phyloP scores from a whole-genome alignment of 1,140 invertebrate species.

The Bombus fervidus region DNA sequence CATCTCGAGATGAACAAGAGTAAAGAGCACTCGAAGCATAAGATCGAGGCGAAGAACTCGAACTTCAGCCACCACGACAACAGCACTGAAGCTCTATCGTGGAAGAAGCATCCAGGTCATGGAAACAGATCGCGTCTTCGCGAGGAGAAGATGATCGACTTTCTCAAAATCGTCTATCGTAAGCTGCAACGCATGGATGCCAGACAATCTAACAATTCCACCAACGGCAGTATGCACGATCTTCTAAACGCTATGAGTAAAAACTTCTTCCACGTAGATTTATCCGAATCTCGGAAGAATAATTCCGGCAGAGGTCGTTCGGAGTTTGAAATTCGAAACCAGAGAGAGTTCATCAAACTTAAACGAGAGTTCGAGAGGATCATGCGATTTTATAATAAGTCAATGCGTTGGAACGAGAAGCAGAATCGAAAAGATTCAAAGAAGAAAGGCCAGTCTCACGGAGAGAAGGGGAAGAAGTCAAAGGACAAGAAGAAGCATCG shows the following conservation, averaged over 20 bases:
- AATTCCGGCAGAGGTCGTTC: constrained; percentile 66
- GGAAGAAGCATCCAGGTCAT: constrained; percentile 69
- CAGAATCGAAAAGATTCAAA: constrained; percentile 74
- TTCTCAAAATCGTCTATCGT: constrained; percentile 77
- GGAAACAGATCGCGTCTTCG: constrained; percentile 73
- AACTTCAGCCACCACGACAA: constrained; percentile 49
- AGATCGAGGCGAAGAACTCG: constrained; percentile 31
- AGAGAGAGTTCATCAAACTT: constrained; percentile 78
- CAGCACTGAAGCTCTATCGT: constrained; percentile 38
- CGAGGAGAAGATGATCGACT: constrained; percentile 81
- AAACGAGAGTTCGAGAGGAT: constrained; percentile 80
- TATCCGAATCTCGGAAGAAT: constrained; percentile 74
- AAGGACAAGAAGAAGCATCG: constrained; percentile 65
- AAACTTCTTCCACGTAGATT: constrained; percentile 80
- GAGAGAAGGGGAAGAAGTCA: constrained; percentile 53
- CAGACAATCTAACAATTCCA: constrained; percentile 72
- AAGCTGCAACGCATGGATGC: constrained; percentile 79
- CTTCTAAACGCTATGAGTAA: constrained; percentile 80
- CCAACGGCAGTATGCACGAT: constrained; percentile 80
- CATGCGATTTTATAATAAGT: constrained; percentile 80
- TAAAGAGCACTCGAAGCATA: constrained; percentile 64
- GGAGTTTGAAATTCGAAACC: constrained; percentile 75
- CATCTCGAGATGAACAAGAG: constrained; percentile 78
- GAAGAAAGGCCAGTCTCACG: constrained; percentile 58
- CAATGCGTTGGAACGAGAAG: constrained; percentile 80